Percentiles rank a stretch among this genome's conserved stretches.
Conservation (phyloP, 53 echinoderm and acorn worm genomes). For the Actinopyga echinites region DNA sequence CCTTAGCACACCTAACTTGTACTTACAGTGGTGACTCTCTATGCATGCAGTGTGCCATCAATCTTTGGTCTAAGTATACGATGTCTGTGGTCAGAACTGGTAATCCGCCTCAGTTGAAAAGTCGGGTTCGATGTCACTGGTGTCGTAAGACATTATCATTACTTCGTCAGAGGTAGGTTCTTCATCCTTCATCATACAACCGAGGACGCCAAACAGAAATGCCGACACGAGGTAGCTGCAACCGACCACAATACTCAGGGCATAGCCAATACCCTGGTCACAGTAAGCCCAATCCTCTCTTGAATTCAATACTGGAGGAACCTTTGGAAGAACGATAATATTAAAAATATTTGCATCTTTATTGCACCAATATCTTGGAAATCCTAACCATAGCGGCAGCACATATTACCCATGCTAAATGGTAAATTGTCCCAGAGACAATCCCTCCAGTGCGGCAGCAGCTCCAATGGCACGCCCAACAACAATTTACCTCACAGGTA, state of each 20-base stretch:
- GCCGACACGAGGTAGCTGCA: conserved; percentile 55
- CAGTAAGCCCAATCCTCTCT: conserved; percentile 40
- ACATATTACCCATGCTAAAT: too few relatives aligned
- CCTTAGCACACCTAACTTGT: too few relatives aligned
- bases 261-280: conserved; percentile 59
- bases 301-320: conserved; percentile 51
- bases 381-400: too few relatives aligned
- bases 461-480: too few relatives aligned
- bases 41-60: too few relatives aligned
- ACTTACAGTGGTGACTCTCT: too few relatives aligned
- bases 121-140: conserved; percentile 60
- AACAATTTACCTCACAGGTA: too few relatives aligned
- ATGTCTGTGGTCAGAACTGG: neutral
- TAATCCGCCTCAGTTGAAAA: neutral
- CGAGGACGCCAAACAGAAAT: conserved; percentile 55
- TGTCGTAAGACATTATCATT: conserved; percentile 70
- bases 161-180: conserved; percentile 54
- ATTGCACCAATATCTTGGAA: too few relatives aligned
- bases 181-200: conserved; percentile 57
- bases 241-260: conserved; percentile 64
- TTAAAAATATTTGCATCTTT: neutral
- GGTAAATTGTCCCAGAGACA: too few relatives aligned
- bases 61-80: too few relatives aligned
- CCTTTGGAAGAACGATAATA: conserved; percentile 29
- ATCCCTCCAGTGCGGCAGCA: too few relatives aligned